phyloP scores from a whole-genome alignment of 2,113 vertebrate species.

The Trogon melanurus region DNA sequence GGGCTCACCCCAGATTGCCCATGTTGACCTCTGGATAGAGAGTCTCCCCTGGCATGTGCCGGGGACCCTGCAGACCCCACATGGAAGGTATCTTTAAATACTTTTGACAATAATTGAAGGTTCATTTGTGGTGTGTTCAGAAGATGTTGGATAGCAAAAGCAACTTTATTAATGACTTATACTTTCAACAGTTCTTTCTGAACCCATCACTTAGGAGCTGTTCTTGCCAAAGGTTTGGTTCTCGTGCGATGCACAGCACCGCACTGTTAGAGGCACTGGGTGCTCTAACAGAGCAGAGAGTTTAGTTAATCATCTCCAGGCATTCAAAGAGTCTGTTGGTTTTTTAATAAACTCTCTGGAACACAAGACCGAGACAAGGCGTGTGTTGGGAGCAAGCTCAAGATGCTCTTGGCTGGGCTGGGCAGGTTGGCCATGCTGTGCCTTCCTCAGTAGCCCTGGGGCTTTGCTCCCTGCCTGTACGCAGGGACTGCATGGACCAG shows the following conservation, averaged over 20 bases:
- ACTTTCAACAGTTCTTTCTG: not conserved
- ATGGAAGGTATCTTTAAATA: not conserved
- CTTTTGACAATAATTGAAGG: not conserved
- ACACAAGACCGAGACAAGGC: not conserved
- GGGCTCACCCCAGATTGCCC: not conserved
- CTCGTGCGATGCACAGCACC: rapidly evolving
- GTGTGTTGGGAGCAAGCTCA: rapidly evolving
- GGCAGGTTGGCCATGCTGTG: not conserved
- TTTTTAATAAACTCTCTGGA: not conserved
- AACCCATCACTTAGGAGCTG: not conserved
- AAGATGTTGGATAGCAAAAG: not conserved
- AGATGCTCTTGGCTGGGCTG: not conserved
- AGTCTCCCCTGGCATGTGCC: rapidly evolving
- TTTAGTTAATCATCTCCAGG: not conserved
- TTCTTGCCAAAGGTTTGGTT: not conserved
- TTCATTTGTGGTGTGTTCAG: not conserved
- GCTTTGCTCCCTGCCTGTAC: rapidly evolving
- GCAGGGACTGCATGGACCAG: rapidly evolving
- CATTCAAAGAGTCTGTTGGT: not conserved
- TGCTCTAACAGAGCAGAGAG: not conserved
- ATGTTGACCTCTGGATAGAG: not conserved
- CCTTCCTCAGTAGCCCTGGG: no score
- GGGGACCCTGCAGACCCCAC: not conserved
- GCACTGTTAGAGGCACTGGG: not conserved
- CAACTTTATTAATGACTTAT: not conserved